phyloP scores from a whole-genome alignment of 2,113 vertebrate species.

The Melierax canorus region DNA sequence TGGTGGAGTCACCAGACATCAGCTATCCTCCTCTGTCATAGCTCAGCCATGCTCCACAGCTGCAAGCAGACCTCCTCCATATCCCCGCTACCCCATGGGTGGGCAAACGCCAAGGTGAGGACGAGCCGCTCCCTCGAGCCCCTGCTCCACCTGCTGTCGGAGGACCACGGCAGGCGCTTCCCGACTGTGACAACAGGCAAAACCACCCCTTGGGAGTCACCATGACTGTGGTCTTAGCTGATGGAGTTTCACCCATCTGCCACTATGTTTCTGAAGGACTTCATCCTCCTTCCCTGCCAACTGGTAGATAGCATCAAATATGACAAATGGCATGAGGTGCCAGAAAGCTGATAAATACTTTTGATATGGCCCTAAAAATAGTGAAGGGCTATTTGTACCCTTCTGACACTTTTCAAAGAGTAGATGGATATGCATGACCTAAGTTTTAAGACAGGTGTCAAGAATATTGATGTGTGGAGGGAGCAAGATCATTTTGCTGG shows the following conservation, averaged over 20 bases:
- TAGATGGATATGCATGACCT: constrained; percentile 75
- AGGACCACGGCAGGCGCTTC: accelerated
- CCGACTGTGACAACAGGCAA: not conserved
- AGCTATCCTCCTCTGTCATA: not conserved
- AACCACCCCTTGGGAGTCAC: not conserved
- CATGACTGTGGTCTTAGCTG: not conserved
- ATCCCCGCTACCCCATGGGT: not conserved
- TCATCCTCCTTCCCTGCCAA: not conserved
- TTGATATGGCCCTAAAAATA: constrained; percentile 75
- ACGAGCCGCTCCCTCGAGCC: not conserved
- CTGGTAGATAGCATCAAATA: constrained; percentile 20
- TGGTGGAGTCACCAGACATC: not conserved
- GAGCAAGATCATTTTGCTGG: constrained; percentile 57
- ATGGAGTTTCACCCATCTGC: not conserved
- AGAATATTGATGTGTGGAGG: constrained; percentile 56
- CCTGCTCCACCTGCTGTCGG: not conserved
- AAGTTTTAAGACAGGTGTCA: constrained; percentile 64
- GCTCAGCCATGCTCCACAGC: not conserved
- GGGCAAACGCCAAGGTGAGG: accelerated
- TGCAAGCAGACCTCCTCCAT: not conserved
- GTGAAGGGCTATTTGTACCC: constrained; percentile 61
- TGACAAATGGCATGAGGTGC: constrained; percentile 69
- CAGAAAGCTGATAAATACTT: constrained; percentile 73
- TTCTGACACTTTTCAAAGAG: constrained; percentile 66
- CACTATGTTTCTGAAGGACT: not conserved